phyloP scores from a whole-genome alignment of 2,113 vertebrate species.

The Bubo blakistoni region DNA sequence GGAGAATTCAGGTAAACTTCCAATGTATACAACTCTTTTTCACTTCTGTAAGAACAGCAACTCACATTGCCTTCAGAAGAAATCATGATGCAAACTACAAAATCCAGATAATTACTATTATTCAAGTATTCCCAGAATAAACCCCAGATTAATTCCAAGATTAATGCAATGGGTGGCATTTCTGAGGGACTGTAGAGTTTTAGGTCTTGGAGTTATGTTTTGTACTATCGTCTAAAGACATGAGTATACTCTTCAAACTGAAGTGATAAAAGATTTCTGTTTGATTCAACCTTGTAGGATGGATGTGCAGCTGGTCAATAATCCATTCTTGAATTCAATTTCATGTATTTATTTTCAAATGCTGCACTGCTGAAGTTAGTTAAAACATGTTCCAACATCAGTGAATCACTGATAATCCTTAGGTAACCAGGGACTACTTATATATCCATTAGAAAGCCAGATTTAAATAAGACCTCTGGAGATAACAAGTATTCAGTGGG shows the following conservation, averaged over 20 bases:
- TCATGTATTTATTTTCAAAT: slow-evolving; percentile 36
- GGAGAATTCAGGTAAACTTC: not conserved
- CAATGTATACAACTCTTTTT: not conserved
- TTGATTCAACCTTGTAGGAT: not conserved
- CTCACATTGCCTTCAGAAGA: not conserved
- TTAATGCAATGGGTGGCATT: not conserved
- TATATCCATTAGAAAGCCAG: not conserved
- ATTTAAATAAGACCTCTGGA: not conserved
- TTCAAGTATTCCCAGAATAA: not conserved
- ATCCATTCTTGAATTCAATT: slow-evolving; percentile 13
- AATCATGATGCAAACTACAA: not conserved
- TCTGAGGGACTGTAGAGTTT: not conserved
- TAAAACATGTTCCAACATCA: slow-evolving; percentile 16
- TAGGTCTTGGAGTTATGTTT: not conserved
- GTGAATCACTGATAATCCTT: not conserved
- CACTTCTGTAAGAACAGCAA: not conserved
- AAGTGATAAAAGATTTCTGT: not conserved
- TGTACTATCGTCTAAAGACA: not conserved
- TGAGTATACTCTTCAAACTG: not conserved
- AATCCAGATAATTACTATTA: not conserved
- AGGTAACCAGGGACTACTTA: not conserved
- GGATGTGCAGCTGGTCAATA: not conserved
- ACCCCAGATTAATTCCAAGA: not conserved
- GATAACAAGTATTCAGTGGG: not conserved
- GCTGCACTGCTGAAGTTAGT: not conserved